Base-by-base conservation (phyloP, 2,113 vertebrate genomes). In the Gambusia holbrooki region DNA sequence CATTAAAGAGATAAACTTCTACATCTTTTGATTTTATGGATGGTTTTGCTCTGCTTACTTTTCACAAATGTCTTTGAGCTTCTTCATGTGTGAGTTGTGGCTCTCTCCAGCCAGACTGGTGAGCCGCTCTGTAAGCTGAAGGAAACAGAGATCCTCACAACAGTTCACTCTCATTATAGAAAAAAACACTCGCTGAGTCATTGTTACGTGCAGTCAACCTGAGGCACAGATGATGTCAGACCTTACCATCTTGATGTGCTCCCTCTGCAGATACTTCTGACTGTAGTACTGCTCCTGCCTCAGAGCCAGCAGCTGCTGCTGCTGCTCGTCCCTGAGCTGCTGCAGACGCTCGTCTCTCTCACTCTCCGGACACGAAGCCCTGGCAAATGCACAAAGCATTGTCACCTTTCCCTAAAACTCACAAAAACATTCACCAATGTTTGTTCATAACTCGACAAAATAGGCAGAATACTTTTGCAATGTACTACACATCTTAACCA, bases 281-380 rank as follows among this genome's bases (percentile, higher is more conserved):
- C 98, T 99, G 84, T 98, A 98, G 89, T 98, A 99, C 88, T 99
- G 98, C 42, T 99, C 97, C 94, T 98, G 98, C 19, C 98, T 93
- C 82, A 99, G 95, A 87, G 96, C 95, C 42, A 99, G 94, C 2
- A 99, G 95, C 91, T 98, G 98, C 85, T 98, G 96, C 48, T 98
- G 96, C 79, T 99, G 98, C 78, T 97, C 96, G 70, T 98, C 96
- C 85, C 96, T 98, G 66, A 99, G 93, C 88, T 97, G 96, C 12
- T 96, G 94, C 0, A 98, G 91, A 75, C 96, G 97, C 58, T 96
- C 95, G 27, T 95, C 95, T 87, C 95, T 96, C 87, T 98, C 97
- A 0, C 95, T 93, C 67, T 98, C 96, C 0, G 95, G 94, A 76
- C 93, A 87, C 19, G 96, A 94, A 10, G 92, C 92, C 82, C 98